Evolutionary conservation across 2,888 invertebrate genomes (phyloP), one percentile per base, ranked within the genome.

Genomic region (Dusona sp.): DNA sequence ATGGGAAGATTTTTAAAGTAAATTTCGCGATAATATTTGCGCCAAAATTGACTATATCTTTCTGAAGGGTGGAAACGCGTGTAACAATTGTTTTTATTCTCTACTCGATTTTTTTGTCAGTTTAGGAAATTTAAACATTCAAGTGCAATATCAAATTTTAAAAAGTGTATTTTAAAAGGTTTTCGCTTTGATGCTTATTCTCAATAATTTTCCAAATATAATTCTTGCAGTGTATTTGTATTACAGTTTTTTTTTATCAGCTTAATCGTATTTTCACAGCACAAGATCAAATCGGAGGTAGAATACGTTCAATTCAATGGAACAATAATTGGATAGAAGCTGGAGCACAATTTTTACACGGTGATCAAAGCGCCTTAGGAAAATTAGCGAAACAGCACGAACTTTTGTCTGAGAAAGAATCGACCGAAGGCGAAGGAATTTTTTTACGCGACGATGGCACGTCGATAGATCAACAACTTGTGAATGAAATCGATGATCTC

Each of bases 331-430:
- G 95, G 86, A 90, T 96, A 70, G 96, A 96, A 91, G 89, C 95
- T 33, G 96, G 96, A 1, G 96, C 96, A 0, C 96, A 96, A 90
- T 96, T 96, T 96, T 92, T 96, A 57, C 96, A 96, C 89, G 96
- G 96, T 0, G 95, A 95, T 80, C 91, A 94, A 75, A 96, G 95
- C 91, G 91, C 92, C n/a, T 91, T 96, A 33, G 96, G 95, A 82
- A 91, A 95, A 86, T 91, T 95, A 36, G 95, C 96, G 16, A 88
- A 93, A 74, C 84, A 94, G 72, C 90, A 95, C 82, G 91, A 95
- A 75, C 93, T 96, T 48, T 88, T 96, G 19, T 94, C 95, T 8
- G 90, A 94, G n/a, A 90, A 93, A 79, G 92, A 92, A 48, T 95
- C 95, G 0, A 94, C 94, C 88, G 96, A 96, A 93, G 96, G 96